Base-by-base conservation (phyloP, 2,113 vertebrate species). In the Proteles cristata region DNA sequence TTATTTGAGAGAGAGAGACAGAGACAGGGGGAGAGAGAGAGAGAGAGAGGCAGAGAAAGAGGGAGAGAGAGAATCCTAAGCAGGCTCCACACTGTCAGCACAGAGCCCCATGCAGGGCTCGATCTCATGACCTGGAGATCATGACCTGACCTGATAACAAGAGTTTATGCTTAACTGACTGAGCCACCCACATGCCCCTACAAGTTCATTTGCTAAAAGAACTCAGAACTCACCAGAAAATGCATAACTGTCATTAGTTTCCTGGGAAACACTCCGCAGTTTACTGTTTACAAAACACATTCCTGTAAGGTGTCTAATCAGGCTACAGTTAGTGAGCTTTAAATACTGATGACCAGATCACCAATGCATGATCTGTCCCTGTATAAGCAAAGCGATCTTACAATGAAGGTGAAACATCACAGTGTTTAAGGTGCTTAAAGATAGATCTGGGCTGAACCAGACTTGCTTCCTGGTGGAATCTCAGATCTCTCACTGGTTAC, bases 371-470 rank as follows among this genome's bases (percentile, higher is more conserved):
- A 4, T 23, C 25, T 48, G 35, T 31, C 45, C 10, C 15, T 15
- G 25, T 11, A 2, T 4, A 84, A 43, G 31, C 21, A 11, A 1
- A 28, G 50, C 1, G 1, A 55, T 26, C 19, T 71, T 15, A 66
- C 12, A 28, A 2, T 11, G 28, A 69, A n/a, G 48, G 10, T 4
- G 19, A 19, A 69, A 5, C 1, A 11, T 48, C 2, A 1, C 3
- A 28, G 16, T 7, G 10, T 82, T 50, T 77, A 11, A 55, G 15
- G 12, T 39, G 2, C 11, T 26, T 69, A 9, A 14, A 76, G 50
- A 19, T 3, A 17, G n/a, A 1, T n/a, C 14, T 25, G 55, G 7
- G 16, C 2, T 23, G 26, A 48, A 28, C 11, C 61, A 73, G 15
- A 50, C 9, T 48, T 31, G 14, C 14, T 9, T 68, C 14, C 21